These are phyloP conservation scores for Riparia riparia DNA, from an alignment of 2,113 vertebrate genomes.

Conservation along the genomic window DNA sequence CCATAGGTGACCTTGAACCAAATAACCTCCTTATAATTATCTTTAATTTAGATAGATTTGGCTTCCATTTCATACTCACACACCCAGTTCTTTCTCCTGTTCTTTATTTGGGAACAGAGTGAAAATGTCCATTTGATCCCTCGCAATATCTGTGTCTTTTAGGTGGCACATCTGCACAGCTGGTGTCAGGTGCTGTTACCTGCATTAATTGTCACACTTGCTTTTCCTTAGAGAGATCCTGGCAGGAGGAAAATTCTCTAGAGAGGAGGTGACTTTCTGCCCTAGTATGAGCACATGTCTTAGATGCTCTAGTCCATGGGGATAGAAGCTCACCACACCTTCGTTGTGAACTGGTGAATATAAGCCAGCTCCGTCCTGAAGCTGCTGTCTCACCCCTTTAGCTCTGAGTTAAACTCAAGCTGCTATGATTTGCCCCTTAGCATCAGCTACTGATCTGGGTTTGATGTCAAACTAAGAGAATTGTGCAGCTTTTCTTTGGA, in stretches of 20 bases:
- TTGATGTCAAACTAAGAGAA: background rate
- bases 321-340: background rate
- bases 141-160: background rate
- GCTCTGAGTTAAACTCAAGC: background rate
- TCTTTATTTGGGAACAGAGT: background rate
- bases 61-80: background rate
- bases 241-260: background rate
- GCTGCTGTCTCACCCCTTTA: background rate
- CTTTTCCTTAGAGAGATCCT: background rate
- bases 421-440: background rate
- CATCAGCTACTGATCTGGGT: background rate
- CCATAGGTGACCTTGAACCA: background rate
- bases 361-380: background rate
- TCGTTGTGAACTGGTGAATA: background rate
- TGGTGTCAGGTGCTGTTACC: background rate
- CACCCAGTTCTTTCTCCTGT: background rate
- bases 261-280: background rate
- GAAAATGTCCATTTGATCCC: background rate
- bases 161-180: conserved; percentile 1
- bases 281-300: background rate
- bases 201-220: background rate
- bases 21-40: background rate
- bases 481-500: background rate
- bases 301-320: background rate
- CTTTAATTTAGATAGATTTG: background rate